Percentiles rank a stretch among this genome's conserved stretches.
Evolutionary conservation across 2,113 vertebrate genomes (phyloP).

Genomic region (Xiphias gladius): DNA sequence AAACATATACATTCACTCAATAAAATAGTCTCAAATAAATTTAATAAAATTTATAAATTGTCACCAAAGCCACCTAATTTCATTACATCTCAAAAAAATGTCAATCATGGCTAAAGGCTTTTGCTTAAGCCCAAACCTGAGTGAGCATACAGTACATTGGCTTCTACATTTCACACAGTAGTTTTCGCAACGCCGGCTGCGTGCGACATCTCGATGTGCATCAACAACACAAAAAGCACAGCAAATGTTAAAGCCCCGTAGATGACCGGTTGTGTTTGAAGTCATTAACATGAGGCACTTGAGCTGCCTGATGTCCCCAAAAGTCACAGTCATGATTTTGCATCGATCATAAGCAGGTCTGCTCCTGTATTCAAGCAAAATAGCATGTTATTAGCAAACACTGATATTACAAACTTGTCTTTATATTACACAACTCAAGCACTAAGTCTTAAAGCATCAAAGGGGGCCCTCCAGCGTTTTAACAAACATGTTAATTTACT

Average conservation of each 20-base stretch:
- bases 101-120: conserved; percentile 52
- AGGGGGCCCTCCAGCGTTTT: neutral
- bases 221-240: conserved; percentile 14
- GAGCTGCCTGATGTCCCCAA: conserved; percentile 29
- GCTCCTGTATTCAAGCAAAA: conserved; percentile 20
- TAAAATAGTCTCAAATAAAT: conserved; percentile 27
- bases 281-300: conserved; percentile 50
- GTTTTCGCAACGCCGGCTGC: conserved; percentile 21
- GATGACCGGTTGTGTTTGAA: conserved; percentile 4
- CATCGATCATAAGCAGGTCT: neutral
- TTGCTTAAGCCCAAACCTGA: conserved; percentile 69
- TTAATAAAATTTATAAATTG: neutral
- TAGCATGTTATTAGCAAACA: neutral
- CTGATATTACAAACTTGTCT: conserved; percentile 13
- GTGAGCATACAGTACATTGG: conserved; percentile 56
- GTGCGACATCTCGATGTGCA: conserved; percentile 3
- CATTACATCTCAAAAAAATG: conserved; percentile 5
- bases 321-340: conserved; percentile 15
- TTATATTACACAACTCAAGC: neutral
- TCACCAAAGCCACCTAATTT: conserved; percentile 19
- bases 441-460: conserved; percentile 14
- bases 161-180: conserved; percentile 38
- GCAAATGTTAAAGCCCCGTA: conserved; percentile 42
- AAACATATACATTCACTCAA: conserved; percentile 20
- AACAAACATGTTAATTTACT: neutral